Conservation (phyloP, 2,888 invertebrate species). For the Xylota segnis region DNA sequence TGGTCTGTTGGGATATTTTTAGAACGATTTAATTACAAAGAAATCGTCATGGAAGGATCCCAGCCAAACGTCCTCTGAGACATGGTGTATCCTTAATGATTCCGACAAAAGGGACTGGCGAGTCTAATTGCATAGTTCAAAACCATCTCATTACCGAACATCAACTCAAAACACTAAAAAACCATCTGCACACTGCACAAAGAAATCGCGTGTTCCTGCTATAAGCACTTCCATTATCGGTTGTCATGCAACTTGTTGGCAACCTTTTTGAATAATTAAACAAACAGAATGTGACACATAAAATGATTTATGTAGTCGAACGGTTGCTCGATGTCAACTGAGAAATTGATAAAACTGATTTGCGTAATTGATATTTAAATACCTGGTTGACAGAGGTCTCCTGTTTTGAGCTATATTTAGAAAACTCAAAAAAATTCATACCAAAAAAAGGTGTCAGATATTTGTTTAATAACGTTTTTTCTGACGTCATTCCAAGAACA, state of each 20-base stretch:
- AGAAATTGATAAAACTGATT: slow-evolving; percentile 13
- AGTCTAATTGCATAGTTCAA: neutral
- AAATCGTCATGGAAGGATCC: slow-evolving; percentile 27
- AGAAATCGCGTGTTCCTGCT: neutral
- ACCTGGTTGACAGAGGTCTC: neutral
- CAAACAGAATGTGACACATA: slow-evolving; percentile 11
- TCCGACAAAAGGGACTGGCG: neutral
- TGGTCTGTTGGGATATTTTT: slow-evolving; percentile 29
- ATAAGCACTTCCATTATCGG: slow-evolving; percentile 3
- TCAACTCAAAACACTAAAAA: neutral
- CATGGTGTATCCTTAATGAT: neutral
- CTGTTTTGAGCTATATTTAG: neutral
- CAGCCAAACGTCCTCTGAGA: slow-evolving; percentile 7
- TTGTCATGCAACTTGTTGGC: slow-evolving; percentile 18
- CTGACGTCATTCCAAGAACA: neutral
- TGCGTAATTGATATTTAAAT: neutral
- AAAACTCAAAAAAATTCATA: neutral
- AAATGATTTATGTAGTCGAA: neutral
- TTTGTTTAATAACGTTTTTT: neutral
- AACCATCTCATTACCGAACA: neutral
- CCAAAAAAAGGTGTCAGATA: neutral
- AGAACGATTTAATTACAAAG: slow-evolving; percentile 38
- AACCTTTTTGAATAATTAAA: slow-evolving; percentile 26
- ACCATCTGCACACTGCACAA: neutral
- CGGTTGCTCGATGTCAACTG: neutral